Percentiles rank a stretch among this genome's conserved stretches.
These are phyloP conservation scores for Drosophila lacertosa DNA, from an alignment of 1,140 invertebrate genomes.

Conservation along the genomic window DNA sequence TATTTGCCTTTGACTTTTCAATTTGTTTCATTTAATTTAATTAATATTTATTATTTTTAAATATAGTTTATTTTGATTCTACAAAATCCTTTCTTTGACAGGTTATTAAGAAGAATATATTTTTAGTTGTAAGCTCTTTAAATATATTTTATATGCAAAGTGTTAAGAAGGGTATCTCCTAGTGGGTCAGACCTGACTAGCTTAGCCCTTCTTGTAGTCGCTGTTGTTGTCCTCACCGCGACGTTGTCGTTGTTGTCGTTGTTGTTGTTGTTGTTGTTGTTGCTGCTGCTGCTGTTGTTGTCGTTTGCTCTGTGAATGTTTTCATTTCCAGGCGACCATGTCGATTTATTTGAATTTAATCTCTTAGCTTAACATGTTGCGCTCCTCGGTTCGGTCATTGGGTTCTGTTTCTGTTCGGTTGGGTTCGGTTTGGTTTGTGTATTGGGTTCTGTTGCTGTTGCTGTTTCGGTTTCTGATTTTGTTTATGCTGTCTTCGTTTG, in stretches of 20 bases:
- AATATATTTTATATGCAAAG: too few species aligned
- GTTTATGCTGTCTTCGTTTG: slow-evolving; percentile 35
- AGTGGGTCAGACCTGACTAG: neutral
- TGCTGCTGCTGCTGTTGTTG: slow-evolving; percentile 23
- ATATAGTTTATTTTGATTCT: too few species aligned
- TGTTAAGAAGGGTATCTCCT: neutral
- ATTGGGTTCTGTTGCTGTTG: slow-evolving; percentile 19
- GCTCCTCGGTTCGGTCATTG: slow-evolving; percentile 25
- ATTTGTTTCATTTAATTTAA: too few species aligned
- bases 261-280: neutral
- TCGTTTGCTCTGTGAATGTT: slow-evolving; percentile 75
- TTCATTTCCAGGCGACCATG: slow-evolving; percentile 78
- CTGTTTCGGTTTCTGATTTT: slow-evolving; percentile 32
- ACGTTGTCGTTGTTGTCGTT: slow-evolving; percentile 1
- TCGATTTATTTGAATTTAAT: slow-evolving; percentile 84
- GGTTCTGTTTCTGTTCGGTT: slow-evolving; percentile 25
- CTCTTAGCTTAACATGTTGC: slow-evolving; percentile 69
- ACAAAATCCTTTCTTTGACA: too few species aligned
- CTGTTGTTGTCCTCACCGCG: slow-evolving; percentile 48
- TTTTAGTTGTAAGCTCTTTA: too few species aligned
- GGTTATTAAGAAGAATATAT: too few species aligned
- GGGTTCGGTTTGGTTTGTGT: neutral
- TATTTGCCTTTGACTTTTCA: too few species aligned
- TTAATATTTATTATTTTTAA: too few species aligned
- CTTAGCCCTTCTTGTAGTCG: slow-evolving; percentile 31